Base-by-base conservation (phyloP, 2,888 invertebrate species). In the Dexiosoma caninum region DNA sequence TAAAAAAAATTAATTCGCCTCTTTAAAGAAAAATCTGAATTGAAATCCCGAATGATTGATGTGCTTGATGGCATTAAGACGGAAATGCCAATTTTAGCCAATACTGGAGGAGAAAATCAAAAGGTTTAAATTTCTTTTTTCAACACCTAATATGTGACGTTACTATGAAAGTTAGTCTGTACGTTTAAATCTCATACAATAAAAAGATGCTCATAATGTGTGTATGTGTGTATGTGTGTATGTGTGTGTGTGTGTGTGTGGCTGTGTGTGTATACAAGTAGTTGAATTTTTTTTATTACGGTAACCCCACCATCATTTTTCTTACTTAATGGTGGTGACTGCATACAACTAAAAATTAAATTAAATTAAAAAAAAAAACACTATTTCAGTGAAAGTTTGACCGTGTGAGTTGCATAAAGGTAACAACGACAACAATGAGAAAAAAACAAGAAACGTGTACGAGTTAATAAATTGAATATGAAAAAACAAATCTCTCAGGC, bases 361-460 rank as follows among this genome's bases (percentile, higher is more conserved):
- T 71, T 60, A 32, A 72, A 53, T 53, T 67, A 35, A 44, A 64
- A 66, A 19, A 21, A 71, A 60, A 78, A 80, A 72, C 77, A 81
- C 67, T 37, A 62, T 64, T 64, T 72, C 30, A 81, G 81, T 81
- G 81, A 81, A 81, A 81, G 81, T 81, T 77, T 74, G 64, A 81
- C 81, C 81, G 81, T 81, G 81, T 74, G 81, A 81, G 77, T 77
- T 81, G 77, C 77, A 78, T 78, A 78, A 78, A 78, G 42, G 16
- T 62, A 64, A 35, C 23, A 42, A 27, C 30, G 51, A 62, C 37
- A 40, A 35, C 21, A 37, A 35, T 9, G 40, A 51, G 19, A 40
- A 23, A 23, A 37, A 27, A 2, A 51, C 42, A 23, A 23, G 19
- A 19, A 44, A 27, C 44, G 9, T 30, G 19, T 57, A 44, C 60